A percentile compares a stretch with the other conserved stretches of the same genome.
These are phyloP conservation scores for Steromphala cineraria DNA, from an alignment of 2,888 invertebrate genomes.

Conservation along the genomic window DNA sequence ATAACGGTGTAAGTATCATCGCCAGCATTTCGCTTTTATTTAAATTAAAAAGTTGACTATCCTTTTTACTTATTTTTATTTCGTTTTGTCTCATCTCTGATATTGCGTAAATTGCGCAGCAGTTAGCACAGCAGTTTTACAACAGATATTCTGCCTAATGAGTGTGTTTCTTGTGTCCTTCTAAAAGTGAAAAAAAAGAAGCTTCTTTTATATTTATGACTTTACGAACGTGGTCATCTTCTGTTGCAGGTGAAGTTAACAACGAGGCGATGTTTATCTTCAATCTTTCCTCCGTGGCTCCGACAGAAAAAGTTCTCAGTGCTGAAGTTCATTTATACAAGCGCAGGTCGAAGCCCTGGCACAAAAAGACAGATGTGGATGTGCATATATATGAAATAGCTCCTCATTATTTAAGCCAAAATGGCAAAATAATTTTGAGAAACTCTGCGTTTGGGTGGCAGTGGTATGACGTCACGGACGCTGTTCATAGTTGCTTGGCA, in stretches of 20 bases:
- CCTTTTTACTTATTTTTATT: no score
- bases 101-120: no score
- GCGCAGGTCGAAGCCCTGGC: constrained; percentile 46
- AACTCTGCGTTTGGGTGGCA: constrained; percentile 69
- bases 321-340: constrained; percentile 75
- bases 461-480: constrained; percentile 68
- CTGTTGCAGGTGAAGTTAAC: constrained; percentile 70
- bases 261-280: constrained; percentile 73
- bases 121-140: no score
- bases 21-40: no score
- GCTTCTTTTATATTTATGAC: not conserved
- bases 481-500: constrained; percentile 62
- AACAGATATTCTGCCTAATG: no score
- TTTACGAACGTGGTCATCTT: not conserved
- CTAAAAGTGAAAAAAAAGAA: not conserved
- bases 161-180: not conserved
- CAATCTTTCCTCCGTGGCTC: constrained; percentile 72
- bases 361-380: constrained; percentile 47
- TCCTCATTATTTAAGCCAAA: constrained; percentile 54
- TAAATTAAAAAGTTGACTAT: no score
- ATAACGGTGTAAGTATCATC: no score
- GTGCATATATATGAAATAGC: constrained; percentile 63
- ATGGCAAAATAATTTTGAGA: constrained; percentile 53
- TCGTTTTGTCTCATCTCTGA: no score
- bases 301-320: constrained; percentile 69